Base-by-base conservation (phyloP, 2,113 vertebrate species). In the Thymallus thymallus region DNA sequence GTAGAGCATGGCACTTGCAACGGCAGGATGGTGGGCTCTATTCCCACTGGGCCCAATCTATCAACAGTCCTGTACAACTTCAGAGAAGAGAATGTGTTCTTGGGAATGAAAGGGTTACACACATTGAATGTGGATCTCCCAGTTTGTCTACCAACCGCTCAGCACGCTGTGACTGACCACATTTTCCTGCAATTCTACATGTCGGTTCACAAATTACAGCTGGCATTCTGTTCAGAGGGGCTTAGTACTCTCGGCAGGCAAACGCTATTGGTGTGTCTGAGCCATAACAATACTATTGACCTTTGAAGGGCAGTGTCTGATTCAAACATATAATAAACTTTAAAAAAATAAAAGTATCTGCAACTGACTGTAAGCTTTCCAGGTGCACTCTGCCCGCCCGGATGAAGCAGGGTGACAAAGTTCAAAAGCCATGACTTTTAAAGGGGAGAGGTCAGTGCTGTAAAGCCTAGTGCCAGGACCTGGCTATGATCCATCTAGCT, bases 341-440 rank as follows among this genome's bases (percentile, higher is more conserved):
- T n/a, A n/a, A n/a, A n/a, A n/a, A n/a, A n/a, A n/a, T n/a, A n/a
- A n/a, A n/a, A n/a, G n/a, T n/a, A n/a, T n/a, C n/a, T 70, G 4
- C 26, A 26, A 26, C 26, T 26, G 26, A 2, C 75, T 76, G 68
- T 68, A 29, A 12, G 69, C n/a, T 7, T 68, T 35, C 71, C 5
- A 32, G 51, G 51, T 78, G 69, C 30, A 63, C 75, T 86, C 72
- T 84, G 82, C 24, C 72, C 84, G 81, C 24, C 29, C 24, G 55
- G 65, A 24, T 14, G 68, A 76, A 80, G 61, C 66, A 26, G 55
- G 65, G 32, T 14, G 68, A 70, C 79, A 84, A 86, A 81, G 60
- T 73, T 76, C 80, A 86, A 79, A 73, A 81, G 81, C 48, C 69
- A 73, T 90, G 87, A 82, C 86, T 86, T 92, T 91, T 89, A 90